Percentiles rank a stretch among this genome's conserved stretches.
phyloP scores from a whole-genome alignment of 2,113 vertebrate genomes.

The Haemorhous mexicanus region DNA sequence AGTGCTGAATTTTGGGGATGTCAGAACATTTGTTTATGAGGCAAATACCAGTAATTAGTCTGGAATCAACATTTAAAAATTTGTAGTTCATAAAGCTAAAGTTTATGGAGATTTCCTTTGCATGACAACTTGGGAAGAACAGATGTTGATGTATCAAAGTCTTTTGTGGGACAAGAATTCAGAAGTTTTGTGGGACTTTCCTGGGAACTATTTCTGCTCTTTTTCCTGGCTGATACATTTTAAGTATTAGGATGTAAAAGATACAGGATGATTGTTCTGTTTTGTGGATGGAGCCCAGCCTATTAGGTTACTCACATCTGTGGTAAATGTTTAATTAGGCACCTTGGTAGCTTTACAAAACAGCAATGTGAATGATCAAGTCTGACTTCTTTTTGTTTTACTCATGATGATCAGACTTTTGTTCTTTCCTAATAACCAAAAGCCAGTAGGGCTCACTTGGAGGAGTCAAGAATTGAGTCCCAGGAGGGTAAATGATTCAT shows the following conservation, averaged over 20 bases:
- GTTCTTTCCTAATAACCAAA: conserved; percentile 21
- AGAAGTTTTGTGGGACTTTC: not conserved
- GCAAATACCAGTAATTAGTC: not conserved
- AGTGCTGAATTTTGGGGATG: not conserved
- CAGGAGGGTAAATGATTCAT: not conserved
- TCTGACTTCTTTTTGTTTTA: conserved; percentile 14
- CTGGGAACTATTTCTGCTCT: not conserved
- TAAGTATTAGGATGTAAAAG: not conserved
- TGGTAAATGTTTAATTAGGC: conserved; percentile 30
- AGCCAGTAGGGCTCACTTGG: not conserved
- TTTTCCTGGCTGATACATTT: not conserved
- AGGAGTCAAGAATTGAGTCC: not conserved
- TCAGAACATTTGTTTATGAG: not conserved
- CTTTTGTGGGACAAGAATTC: not conserved
- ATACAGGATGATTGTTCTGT: not conserved
- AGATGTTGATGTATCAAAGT: not conserved
- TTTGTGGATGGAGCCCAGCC: not conserved
- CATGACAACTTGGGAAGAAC: not conserved
- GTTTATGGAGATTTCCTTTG: not conserved
- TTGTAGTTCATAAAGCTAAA: not conserved
- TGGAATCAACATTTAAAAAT: not conserved
- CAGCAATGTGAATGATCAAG: conserved; percentile 13
- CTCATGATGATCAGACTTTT: not conserved
- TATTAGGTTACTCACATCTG: conserved; percentile 27
- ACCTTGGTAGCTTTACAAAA: not conserved